Base-by-base conservation (phyloP, 2,888 invertebrate species). In the Mythimna pallens region DNA sequence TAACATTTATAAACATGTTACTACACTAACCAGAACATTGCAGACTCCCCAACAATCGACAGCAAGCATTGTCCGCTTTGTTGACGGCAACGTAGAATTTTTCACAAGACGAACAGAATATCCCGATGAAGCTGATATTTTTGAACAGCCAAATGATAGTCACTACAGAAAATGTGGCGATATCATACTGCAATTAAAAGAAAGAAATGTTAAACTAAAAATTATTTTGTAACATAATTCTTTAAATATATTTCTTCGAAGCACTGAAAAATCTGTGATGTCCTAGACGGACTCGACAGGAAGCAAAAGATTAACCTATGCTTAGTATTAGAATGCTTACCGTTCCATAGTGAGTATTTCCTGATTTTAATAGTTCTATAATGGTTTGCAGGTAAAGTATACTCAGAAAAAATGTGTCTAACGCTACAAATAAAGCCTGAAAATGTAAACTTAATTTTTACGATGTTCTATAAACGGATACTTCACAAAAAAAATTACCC, bases 141-240 rank as follows among this genome's bases (percentile, higher is more conserved):
- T 64, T 68, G 2, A 64, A 0, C 1, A 50, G 20, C 64, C 67
- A 68, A 36, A 68, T 34, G 30, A 68, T 0, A 6, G 50, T 64
- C 50, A 68, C 36, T 22, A 0, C 8, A 0, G 5, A 12, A 50
- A 68, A 68, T 3, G 20, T 50, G 0, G 14, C 9, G 3, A 36
- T 8, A 0, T 64, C 50, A 68, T 64, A 68, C 67, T 64, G 50
- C 6, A 68, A 64, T 30, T 12, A 47, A 47, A 63, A 68, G 12
- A 34, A 30, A 30, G 3, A 30, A 30, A 30, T 30, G 30, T 3
- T 40, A n/a, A 2, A n/a, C 5, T 12, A 22, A 36, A 65, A 52
- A 3, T 8, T 9, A 14, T 5, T 40, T 22, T 43, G 22, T 25
- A 1, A 9, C n/a, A 52, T 9, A 52, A 8, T 40, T 43, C 3